Conservation (phyloP, 2,888 invertebrate species). For the Pterobdella sp. region DNA sequence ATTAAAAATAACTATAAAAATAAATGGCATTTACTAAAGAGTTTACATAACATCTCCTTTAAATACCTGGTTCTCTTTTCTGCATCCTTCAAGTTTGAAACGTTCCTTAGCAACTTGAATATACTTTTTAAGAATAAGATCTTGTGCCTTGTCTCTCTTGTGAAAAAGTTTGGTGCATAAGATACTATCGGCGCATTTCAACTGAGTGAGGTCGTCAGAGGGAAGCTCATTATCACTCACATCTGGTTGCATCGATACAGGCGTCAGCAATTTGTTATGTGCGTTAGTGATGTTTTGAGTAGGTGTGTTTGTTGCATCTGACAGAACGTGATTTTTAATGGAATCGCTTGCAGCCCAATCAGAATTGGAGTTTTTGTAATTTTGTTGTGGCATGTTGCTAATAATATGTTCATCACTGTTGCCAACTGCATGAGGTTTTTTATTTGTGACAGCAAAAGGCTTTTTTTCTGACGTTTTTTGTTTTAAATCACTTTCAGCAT, state of each 20-base stretch:
- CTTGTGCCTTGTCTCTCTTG: conserved; percentile 65
- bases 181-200: conserved; percentile 49
- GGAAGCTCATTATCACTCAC: neutral
- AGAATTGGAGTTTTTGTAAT: neutral
- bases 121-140: conserved; percentile 73
- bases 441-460: neutral
- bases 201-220: conserved; percentile 2
- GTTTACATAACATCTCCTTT: conserved; percentile 35
- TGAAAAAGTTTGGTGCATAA: conserved; percentile 63
- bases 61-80: conserved; percentile 42
- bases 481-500: neutral
- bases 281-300: neutral
- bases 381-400: too few relatives aligned
- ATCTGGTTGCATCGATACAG: too few relatives aligned
- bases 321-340: neutral
- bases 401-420: neutral
- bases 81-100: conserved; percentile 48
- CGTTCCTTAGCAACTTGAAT: conserved; percentile 61
- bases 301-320: neutral
- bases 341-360: neutral
- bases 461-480: neutral
- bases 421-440: neutral
- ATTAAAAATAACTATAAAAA: neutral
- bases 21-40: neutral
- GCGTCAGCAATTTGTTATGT: too few relatives aligned